Percentiles rank a stretch among this genome's conserved stretches.
These are phyloP conservation scores for Bufotes viridis DNA, from an alignment of 2,797 vertebrate species.

Conservation along the genomic window DNA sequence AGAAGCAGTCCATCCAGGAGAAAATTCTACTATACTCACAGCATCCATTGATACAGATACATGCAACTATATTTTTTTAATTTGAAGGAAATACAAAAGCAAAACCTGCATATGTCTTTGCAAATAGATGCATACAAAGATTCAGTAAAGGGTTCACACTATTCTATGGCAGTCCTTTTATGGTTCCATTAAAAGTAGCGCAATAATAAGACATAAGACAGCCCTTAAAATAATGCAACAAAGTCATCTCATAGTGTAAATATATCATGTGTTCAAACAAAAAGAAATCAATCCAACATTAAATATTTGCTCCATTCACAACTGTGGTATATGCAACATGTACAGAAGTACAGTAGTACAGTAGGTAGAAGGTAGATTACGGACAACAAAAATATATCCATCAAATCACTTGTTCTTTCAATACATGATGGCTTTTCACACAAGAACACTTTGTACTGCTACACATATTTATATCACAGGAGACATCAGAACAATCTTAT, in stretches of 20 bases:
- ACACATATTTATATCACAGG: background rate
- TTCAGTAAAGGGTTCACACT: too few relatives aligned
- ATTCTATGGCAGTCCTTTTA: too few relatives aligned
- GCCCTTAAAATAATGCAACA: too few relatives aligned
- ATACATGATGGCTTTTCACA: background rate
- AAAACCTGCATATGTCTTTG: too few relatives aligned
- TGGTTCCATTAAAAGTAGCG: too few relatives aligned
- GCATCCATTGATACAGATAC: too few relatives aligned
- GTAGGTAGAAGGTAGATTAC: background rate
- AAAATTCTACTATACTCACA: too few relatives aligned
- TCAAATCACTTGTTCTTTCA: background rate
- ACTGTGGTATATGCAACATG: background rate
- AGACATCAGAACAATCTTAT: slow-evolving; percentile 22
- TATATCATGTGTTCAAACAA: background rate
- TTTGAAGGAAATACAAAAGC: too few relatives aligned
- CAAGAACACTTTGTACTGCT: background rate
- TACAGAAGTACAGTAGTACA: background rate
- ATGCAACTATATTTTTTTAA: too few relatives aligned
- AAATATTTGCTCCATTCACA: background rate
- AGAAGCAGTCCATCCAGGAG: too few relatives aligned
- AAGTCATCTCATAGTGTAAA: background rate
- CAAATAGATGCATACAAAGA: too few relatives aligned
- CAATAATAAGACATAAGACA: too few relatives aligned
- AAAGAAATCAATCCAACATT: background rate
- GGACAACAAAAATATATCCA: background rate